Base-by-base conservation (phyloP, 53 echinoderm and acorn worm genomes). In the Stichopus horrens region DNA sequence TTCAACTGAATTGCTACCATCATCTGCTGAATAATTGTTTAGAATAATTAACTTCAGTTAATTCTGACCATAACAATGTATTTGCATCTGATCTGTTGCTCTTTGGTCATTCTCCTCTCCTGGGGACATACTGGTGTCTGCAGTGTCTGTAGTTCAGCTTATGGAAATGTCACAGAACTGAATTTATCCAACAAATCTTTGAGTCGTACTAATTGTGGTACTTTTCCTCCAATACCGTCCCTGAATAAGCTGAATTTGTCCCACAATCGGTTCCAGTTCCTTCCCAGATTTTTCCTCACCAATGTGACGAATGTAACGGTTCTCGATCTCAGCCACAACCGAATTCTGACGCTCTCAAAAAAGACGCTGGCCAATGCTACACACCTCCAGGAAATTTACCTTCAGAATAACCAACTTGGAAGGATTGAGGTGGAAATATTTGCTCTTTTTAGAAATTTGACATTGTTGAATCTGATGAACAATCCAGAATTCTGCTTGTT, bases 361-460 rank as follows among this genome's bases (percentile, higher is more conserved):
- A 21, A 81, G 0, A 7, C 23, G 9, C 53, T 56, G 19, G 19
- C 14, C 7, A 16, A 18, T n/a, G 18, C n/a, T 7, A 18, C 7
- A 71, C 81, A 81, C 23, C 81, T 81, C 21, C 56, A 22, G 57
- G 81, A 58, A 19, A 53, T 81, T 56, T 56, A 81, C 58, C 81
- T 81, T 58, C 81, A 81, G 58, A 2, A 56, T 58, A 81, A 81
- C 21, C 23, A 21, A 21, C 23, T 81, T 9, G 81, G 81, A 8
- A 56, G 10, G 56, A 9, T 81, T 9, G 11, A 53, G 55, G 56
- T 81, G 21, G 22, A n/a, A 21, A 7, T 81, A 19, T 81, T 81
- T 81, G 21, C 8, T 4, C 18, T 56, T 16, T 4, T 81, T 16
- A 19, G 11, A 19, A 81, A 58, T 58, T 81, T 81, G 58, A 81